phyloP scores from a whole-genome alignment of 2,888 invertebrate species.

The Ypsolopha sequella region DNA sequence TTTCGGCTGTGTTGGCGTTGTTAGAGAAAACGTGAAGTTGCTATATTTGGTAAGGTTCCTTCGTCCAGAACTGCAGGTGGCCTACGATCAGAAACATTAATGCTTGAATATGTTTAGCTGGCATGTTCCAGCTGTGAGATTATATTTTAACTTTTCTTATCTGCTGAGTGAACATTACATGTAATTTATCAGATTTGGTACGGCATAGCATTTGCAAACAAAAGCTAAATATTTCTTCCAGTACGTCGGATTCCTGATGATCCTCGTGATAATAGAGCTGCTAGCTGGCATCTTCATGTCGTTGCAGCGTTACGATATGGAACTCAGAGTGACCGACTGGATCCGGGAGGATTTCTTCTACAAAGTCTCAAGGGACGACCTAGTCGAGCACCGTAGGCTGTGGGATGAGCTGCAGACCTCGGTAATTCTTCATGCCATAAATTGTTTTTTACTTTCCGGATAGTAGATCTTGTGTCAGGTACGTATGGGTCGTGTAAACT shows the following conservation, averaged over 20 bases:
- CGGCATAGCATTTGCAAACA: not conserved
- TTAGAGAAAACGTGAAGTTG: conserved; percentile 25
- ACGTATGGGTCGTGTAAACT: too few species aligned
- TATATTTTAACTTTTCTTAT: too few species aligned
- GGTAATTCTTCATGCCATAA: conserved; percentile 15
- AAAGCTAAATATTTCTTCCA: conserved; percentile 13
- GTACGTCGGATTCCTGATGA: conserved; percentile 32
- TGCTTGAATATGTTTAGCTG: too few species aligned
- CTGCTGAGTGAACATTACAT: too few species aligned
- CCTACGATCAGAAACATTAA: too few species aligned
- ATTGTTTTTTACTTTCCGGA: too few species aligned
- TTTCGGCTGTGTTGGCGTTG: conserved; percentile 27
- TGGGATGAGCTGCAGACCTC: conserved; percentile 37
- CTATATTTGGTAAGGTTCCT: conserved; percentile 29
- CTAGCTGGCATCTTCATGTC: conserved; percentile 32
- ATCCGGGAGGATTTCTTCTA: conserved; percentile 37
- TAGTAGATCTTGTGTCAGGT: too few species aligned
- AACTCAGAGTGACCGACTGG: conserved; percentile 34
- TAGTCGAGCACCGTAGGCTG: conserved; percentile 17
- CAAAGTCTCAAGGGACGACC: conserved; percentile 23
- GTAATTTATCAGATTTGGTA: too few species aligned
- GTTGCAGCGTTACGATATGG: conserved; percentile 33
- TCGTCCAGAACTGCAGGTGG: too few species aligned
- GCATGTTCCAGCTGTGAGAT: too few species aligned
- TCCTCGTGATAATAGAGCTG: conserved; percentile 29